phyloP scores from a whole-genome alignment of 2,888 invertebrate species.

The Mesorhabditis belari region DNA sequence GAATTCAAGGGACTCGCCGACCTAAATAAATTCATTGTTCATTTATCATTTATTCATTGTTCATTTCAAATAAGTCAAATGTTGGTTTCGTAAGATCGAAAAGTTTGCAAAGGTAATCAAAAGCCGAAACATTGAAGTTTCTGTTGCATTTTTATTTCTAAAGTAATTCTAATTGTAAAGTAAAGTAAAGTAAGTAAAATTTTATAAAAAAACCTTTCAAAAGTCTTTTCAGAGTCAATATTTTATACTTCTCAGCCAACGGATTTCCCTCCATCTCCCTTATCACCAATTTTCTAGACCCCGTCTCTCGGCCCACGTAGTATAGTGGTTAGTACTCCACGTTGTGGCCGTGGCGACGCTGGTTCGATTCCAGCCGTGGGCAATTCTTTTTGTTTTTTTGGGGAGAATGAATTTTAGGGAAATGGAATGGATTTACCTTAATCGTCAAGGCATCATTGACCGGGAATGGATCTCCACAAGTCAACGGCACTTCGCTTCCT shows the following conservation, averaged over 20 bases:
- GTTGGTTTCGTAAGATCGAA: too few species aligned
- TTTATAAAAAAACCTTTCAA: too few species aligned
- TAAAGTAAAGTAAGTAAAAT: too few species aligned
- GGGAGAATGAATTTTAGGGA: slow-evolving; percentile 26
- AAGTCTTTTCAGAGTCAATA: too few species aligned
- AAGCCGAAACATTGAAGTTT: neutral
- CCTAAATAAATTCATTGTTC: slow-evolving; percentile 10
- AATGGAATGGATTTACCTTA: too few species aligned
- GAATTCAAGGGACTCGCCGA: slow-evolving; percentile 28
- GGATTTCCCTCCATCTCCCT: slow-evolving; percentile 7
- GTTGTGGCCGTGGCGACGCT: slow-evolving; percentile 52
- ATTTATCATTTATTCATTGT: too few species aligned
- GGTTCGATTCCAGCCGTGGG: slow-evolving; percentile 50
- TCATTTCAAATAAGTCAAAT: too few species aligned
- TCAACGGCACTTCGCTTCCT: slow-evolving; percentile 64
- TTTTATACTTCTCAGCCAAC: neutral
- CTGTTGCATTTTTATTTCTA: slow-evolving; percentile 68
- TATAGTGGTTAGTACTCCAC: slow-evolving; percentile 52
- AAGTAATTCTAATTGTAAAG: too few species aligned
- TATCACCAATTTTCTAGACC: neutral
- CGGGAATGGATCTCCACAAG: slow-evolving; percentile 26
- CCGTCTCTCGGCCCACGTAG: slow-evolving; percentile 28
- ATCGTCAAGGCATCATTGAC: slow-evolving; percentile 31
- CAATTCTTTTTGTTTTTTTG: slow-evolving; percentile 12
- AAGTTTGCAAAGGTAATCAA: too few species aligned